Conservation (phyloP, 2,113 vertebrate genomes). For the Nycticryphes semicollaris region DNA sequence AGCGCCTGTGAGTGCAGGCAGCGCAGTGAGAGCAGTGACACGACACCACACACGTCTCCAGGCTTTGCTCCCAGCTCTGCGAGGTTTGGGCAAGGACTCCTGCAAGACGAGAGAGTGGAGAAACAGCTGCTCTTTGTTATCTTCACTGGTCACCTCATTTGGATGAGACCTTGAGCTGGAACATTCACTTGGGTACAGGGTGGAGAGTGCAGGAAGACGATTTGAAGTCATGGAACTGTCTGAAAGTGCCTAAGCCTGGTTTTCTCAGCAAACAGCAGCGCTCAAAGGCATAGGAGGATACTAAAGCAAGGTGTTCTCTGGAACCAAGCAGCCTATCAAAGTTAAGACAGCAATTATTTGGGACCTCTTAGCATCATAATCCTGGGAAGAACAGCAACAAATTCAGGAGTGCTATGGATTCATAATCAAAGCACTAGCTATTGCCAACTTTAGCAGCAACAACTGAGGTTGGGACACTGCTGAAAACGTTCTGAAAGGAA, state of each 20-base stretch:
- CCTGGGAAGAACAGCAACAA: background rate
- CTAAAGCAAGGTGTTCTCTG: background rate
- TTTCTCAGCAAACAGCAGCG: background rate
- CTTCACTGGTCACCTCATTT: accelerated
- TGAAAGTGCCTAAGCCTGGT: background rate
- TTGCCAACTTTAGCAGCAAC: background rate
- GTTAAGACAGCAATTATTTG: background rate
- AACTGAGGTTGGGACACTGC: background rate
- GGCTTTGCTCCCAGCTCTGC: background rate
- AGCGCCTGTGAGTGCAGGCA: background rate
- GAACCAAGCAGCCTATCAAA: background rate
- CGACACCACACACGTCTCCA: background rate
- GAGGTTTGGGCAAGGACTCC: background rate
- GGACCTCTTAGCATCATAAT: background rate
- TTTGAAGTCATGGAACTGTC: background rate
- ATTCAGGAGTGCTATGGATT: background rate
- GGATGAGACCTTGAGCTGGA: background rate
- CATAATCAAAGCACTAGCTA: background rate
- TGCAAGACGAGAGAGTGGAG: background rate
- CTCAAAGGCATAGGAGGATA: background rate
- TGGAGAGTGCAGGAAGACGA: background rate
- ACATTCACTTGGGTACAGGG: background rate
- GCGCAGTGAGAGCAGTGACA: background rate
- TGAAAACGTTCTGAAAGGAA: background rate
- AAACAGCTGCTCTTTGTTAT: background rate